Evolutionary conservation across 2,888 invertebrate species (phyloP).

Genomic region (Drosophila neutralis): DNA sequence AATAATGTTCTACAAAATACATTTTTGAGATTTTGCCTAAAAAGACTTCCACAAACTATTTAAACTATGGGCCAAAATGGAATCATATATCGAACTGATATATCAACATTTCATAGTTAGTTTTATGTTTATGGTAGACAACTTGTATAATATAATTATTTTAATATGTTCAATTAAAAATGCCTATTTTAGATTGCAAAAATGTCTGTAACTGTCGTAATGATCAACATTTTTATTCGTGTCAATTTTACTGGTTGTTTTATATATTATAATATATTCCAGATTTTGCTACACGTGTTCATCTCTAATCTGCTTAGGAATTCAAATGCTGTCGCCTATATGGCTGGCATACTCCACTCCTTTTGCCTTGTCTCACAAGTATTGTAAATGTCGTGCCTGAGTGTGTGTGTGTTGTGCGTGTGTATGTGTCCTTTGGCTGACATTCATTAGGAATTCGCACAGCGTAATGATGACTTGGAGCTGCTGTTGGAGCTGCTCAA

Average conservation of each 20-base stretch:
- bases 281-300: slow-evolving; percentile 9
- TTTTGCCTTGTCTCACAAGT: slow-evolving; percentile 60
- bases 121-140: not conserved
- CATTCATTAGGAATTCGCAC: slow-evolving; percentile 75
- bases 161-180: not conserved
- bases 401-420: slow-evolving; percentile 21
- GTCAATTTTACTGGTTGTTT: not conserved
- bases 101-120: not conserved
- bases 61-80: not conserved
- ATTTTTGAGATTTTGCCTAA: not conserved
- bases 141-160: not conserved
- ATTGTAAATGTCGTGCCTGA: slow-evolving; percentile 23
- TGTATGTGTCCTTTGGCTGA: slow-evolving; percentile 71
- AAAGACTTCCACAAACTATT: not conserved
- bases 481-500: slow-evolving; percentile 48
- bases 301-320: slow-evolving; percentile 63
- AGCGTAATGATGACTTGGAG: slow-evolving; percentile 67
- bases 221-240: not conserved
- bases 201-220: not conserved
- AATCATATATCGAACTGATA: not conserved
- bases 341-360: slow-evolving; percentile 39
- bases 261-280: not conserved
- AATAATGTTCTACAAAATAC: accelerated
- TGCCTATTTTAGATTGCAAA: not conserved
- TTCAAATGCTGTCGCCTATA: slow-evolving; percentile 71